Conservation (phyloP, 2,113 vertebrate species). For the Oncorhynchus gorbuscha region DNA sequence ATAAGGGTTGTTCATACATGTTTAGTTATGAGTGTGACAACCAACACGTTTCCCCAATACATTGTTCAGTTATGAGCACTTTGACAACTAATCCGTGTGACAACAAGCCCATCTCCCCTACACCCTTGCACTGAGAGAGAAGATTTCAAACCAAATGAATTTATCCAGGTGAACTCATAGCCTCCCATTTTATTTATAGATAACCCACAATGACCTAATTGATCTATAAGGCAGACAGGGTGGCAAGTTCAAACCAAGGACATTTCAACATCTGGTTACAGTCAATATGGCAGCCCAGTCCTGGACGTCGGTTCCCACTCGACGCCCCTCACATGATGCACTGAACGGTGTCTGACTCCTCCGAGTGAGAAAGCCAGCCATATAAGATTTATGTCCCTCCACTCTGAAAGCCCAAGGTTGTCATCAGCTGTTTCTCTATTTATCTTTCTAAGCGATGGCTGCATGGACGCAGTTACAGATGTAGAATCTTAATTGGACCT, state of each 20-base stretch:
- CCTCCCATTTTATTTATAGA: background rate
- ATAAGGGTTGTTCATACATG: too few relatives aligned
- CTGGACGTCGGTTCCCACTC: too few relatives aligned
- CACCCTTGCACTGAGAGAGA: too few relatives aligned
- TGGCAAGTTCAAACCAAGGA: slow-evolving; percentile 4
- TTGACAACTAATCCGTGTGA: too few relatives aligned
- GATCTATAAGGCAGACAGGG: background rate
- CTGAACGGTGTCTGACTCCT: too few relatives aligned
- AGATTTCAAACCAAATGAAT: too few relatives aligned
- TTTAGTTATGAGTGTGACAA: too few relatives aligned
- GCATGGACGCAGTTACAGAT: slow-evolving; percentile 11
- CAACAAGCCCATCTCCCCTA: too few relatives aligned
- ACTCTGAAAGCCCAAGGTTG: slow-evolving; percentile 45
- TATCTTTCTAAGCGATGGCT: slow-evolving; percentile 46
- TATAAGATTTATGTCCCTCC: slow-evolving; percentile 39
- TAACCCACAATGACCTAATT: background rate
- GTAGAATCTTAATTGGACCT: too few relatives aligned
- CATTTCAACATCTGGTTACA: background rate
- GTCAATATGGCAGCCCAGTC: background rate
- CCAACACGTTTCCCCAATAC: too few relatives aligned
- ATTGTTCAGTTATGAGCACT: too few relatives aligned
- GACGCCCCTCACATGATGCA: too few relatives aligned
- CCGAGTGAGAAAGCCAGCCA: background rate
- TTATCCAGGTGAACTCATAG: background rate
- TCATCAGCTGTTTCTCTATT: slow-evolving; percentile 49